phyloP scores from a whole-genome alignment of 1,140 invertebrate species.

The Brachionus calyciflorus region DNA sequence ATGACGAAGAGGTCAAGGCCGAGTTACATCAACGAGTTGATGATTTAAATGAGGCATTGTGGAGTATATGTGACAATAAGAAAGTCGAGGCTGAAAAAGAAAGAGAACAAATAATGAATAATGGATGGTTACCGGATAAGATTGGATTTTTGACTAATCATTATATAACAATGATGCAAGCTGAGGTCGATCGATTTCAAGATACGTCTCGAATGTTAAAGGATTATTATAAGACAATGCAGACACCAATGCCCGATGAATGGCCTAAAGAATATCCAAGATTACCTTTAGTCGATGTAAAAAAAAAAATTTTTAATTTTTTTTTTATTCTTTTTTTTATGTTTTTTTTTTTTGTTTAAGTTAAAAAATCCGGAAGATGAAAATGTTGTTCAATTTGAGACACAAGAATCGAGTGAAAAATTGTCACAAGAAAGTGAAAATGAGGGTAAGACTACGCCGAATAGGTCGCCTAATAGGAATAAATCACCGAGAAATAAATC shows the following conservation, averaged over 20 bases:
- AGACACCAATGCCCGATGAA: slow-evolving; percentile 58
- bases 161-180: slow-evolving; percentile 59
- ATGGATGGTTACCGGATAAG: slow-evolving; percentile 60
- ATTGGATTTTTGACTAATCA: slow-evolving; percentile 59
- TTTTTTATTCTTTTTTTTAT: background rate
- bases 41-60: slow-evolving; percentile 58
- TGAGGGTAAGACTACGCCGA: slow-evolving; percentile 49
- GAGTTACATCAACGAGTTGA: slow-evolving; percentile 60
- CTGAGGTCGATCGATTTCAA: slow-evolving; percentile 58
- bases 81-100: slow-evolving; percentile 60
- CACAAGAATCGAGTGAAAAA: slow-evolving; percentile 12
- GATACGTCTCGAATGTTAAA: slow-evolving; percentile 58
- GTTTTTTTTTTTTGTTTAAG: background rate
- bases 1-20: slow-evolving; percentile 58
- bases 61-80: slow-evolving; percentile 59
- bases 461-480: slow-evolving; percentile 49
- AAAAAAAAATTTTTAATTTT: slow-evolving; percentile 1
- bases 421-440: background rate
- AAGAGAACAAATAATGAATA: slow-evolving; percentile 54
- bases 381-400: background rate
- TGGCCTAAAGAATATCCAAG: slow-evolving; percentile 55
- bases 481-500: slow-evolving; percentile 52
- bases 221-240: slow-evolving; percentile 60
- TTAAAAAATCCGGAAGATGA: slow-evolving; percentile 23
- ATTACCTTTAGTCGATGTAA: slow-evolving; percentile 59